Evolutionary conservation across 2,797 vertebrate genomes (phyloP), one percentile per base, ranked within the genome.

Genomic region (Hozukius guyotensis): DNA sequence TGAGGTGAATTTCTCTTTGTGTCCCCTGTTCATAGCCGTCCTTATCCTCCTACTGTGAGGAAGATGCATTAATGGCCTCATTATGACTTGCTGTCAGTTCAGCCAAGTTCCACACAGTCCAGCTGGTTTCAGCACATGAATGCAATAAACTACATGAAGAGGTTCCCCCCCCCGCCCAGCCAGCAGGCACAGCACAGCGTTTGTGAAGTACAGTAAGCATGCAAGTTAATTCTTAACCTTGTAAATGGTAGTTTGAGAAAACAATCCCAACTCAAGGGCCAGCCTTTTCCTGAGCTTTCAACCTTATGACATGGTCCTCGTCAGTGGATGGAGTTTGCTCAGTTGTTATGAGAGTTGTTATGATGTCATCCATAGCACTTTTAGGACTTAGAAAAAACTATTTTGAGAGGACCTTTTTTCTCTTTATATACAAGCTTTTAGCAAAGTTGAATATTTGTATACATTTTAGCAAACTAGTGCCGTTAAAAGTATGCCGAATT

Each of bases 1-100:
- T 77, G 82, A 86, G 72, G 70, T 66, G 71, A 89, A 25, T 75
- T 78, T 87, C 36, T 69, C 65, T 73, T 79, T 82, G 61, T 76
- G 72, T 72, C 61, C 61, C 32, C 59, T 61, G 60, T 60, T 81
- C 72, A 74, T n/a, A 77, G 13, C 18, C 22, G 14, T 56, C 24
- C 52, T 22, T 42, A 68, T 66, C 11, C 65, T 80, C 61, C 65
- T 62, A 59, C 42, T 77, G 78, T 61, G 69, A 75, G 56, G 65
- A 72, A 67, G 66, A 81, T 24, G 68, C 65, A 80, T 80, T 76
- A 88, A 71, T 56, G 82, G 29, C 63, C 70, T 77, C 61, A 56
- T 82, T 60, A 77, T 46, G 20, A 69, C 42, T 75, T 70, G 71
- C 55, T 83, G 56, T 70, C 46, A 83, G 73, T 22, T 67, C 49